These are phyloP conservation scores for Tachysurus fulvidraco DNA, from an alignment of 2,113 vertebrate genomes.

Conservation along the genomic window DNA sequence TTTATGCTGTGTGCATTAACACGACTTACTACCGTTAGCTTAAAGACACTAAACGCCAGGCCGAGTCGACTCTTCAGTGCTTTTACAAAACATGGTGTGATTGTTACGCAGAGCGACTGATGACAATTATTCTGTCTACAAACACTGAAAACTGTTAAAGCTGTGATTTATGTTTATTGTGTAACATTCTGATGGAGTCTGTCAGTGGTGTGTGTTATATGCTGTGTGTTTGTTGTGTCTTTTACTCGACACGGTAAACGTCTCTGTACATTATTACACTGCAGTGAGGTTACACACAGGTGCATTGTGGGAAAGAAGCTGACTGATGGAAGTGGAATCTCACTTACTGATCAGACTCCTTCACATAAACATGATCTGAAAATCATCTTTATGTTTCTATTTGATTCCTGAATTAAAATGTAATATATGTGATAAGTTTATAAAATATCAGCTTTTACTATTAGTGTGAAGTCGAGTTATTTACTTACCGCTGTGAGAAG, in stretches of 20 bases:
- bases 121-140: not conserved
- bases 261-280: constrained; percentile 6
- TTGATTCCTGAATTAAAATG: not conserved
- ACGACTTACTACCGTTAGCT: not conserved
- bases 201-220: constrained; percentile 4
- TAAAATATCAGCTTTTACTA: too few relatives aligned
- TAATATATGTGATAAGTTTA: not conserved
- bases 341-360: not conserved
- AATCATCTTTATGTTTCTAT: not conserved
- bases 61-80: not conserved
- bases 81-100: not conserved
- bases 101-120: not conserved
- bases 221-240: not conserved
- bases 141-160: not conserved
- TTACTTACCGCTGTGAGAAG: too few relatives aligned
- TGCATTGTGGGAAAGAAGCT: not conserved
- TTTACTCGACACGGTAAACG: constrained; percentile 1
- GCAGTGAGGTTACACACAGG: constrained; percentile 8
- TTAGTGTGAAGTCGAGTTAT: too few relatives aligned
- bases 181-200: not conserved
- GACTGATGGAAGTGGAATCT: not conserved
- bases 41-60: not conserved
- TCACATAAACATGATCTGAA: too few relatives aligned
- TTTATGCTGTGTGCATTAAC: not conserved
- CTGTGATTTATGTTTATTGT: not conserved